A percentile compares a stretch with the other conserved stretches of the same genome.
Evolutionary conservation across 2,888 invertebrate species (phyloP).

Genomic region (Cinara cedri): DNA sequence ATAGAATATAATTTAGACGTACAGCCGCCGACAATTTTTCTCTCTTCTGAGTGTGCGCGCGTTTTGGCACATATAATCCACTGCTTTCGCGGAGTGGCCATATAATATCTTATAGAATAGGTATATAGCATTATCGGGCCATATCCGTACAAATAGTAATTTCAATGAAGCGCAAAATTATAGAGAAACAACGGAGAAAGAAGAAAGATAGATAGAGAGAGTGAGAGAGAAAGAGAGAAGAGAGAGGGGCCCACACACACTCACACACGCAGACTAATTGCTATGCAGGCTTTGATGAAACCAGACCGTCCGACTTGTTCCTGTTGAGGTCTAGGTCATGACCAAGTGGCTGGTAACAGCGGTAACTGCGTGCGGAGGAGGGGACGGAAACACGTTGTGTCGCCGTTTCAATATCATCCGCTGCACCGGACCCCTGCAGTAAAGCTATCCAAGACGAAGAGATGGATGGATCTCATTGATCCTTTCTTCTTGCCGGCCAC

Average conservation of each 20-base stretch:
- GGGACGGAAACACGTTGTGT: constrained; percentile 55
- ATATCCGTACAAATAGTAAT: constrained; percentile 39
- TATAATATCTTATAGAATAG: background rate
- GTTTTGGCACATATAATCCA: constrained; percentile 14
- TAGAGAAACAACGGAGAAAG: constrained; percentile 34
- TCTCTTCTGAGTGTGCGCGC: constrained; percentile 9
- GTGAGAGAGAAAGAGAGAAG: background rate
- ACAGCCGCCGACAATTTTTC: background rate
- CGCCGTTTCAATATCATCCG: constrained; percentile 49
- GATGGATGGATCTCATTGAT: constrained; percentile 56
- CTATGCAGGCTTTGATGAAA: constrained; percentile 56
- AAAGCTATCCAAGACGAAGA: constrained; percentile 34
- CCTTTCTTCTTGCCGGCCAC: constrained; percentile 52
- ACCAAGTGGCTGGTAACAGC: constrained; percentile 44
- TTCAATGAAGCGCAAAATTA: constrained; percentile 36
- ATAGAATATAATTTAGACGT: too few species aligned
- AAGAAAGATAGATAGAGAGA: constrained; percentile 8
- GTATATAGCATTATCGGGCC: constrained; percentile 43
- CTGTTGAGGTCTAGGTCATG: constrained; percentile 57
- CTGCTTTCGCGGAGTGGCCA: constrained; percentile 36
- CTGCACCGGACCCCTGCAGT: constrained; percentile 39
- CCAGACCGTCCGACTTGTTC: constrained; percentile 56
- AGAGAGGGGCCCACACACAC: constrained; percentile 6
- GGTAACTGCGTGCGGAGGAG: constrained; percentile 30
- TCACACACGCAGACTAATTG: constrained; percentile 45